A percentile compares a stretch with the other conserved stretches of the same genome.
Evolutionary conservation across 1,140 invertebrate genomes (phyloP).

Genomic region (Andrena cerasifolii): DNA sequence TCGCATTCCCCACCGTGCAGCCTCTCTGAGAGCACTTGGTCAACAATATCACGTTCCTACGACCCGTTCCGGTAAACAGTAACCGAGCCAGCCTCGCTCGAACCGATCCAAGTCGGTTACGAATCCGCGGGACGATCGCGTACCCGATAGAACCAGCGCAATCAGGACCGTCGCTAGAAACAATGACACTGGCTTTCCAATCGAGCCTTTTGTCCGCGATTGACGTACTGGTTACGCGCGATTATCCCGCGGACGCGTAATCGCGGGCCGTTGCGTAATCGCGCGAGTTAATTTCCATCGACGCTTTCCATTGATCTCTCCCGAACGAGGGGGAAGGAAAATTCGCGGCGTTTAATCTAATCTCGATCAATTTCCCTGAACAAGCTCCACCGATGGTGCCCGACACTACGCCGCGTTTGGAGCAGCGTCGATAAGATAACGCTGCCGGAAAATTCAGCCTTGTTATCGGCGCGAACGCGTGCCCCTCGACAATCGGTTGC

Average conservation of each 20-base stretch:
- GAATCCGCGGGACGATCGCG: background rate
- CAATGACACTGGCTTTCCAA: background rate
- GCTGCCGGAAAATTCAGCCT: no score
- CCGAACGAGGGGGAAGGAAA: no score
- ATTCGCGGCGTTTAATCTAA: background rate
- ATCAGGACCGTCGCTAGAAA: background rate
- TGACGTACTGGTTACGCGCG: constrained; percentile 3
- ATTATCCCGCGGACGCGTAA: background rate
- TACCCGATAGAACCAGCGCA: background rate
- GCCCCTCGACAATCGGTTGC: no score
- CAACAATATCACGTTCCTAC: no score
- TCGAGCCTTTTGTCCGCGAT: background rate
- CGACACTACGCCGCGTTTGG: background rate
- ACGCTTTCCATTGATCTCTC: background rate
- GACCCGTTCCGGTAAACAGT: no score
- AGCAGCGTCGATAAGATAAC: constrained; percentile 40
- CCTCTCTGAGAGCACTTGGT: no score
- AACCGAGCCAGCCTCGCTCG: no score
- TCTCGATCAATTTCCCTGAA: background rate
- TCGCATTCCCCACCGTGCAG: no score
- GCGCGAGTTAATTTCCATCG: background rate
- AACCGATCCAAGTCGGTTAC: constrained; percentile 3
- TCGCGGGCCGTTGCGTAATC: background rate
- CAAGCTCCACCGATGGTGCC: background rate
- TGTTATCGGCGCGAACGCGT: background rate